Percentiles rank a stretch among this genome's conserved stretches.
Evolutionary conservation across 1,140 invertebrate genomes (phyloP).

Genomic region (Notospermus geniculatus): DNA sequence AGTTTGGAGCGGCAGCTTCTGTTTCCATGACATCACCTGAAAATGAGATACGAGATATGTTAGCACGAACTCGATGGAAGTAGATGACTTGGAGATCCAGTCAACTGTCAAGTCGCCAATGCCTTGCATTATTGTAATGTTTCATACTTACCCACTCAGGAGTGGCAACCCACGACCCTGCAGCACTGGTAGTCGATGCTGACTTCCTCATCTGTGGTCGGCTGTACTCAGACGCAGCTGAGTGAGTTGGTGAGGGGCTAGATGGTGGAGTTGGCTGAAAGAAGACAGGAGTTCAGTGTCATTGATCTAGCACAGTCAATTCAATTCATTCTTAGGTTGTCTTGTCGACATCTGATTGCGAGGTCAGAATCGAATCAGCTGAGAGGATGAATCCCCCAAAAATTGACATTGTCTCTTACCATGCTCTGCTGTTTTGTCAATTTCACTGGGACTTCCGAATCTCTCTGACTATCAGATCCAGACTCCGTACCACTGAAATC

Average conservation of each 20-base stretch:
- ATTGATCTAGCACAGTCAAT: too few species aligned
- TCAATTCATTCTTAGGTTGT: too few species aligned
- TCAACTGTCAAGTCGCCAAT: background rate
- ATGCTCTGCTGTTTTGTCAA: too few species aligned
- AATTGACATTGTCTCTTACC: too few species aligned
- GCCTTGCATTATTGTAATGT: background rate
- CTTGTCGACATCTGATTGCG: too few species aligned
- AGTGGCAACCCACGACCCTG: conserved; percentile 73
- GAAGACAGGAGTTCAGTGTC: background rate
- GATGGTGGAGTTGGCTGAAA: conserved; percentile 29
- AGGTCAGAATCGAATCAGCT: too few species aligned
- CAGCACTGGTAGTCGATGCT: conserved; percentile 20
- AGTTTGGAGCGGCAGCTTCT: conserved; percentile 94
- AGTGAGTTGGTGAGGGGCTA: conserved; percentile 24
- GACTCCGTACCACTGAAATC: conserved; percentile 1
- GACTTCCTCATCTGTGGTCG: conserved; percentile 17
- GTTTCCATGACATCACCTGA: conserved; percentile 85
- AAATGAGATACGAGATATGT: background rate
- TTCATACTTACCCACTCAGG: conserved; percentile 75
- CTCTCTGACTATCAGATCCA: background rate
- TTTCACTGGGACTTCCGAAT: background rate
- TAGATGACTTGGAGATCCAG: background rate
- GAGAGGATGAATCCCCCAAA: too few species aligned
- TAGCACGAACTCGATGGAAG: background rate
- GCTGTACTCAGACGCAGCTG: conserved; percentile 13